Evolutionary conservation across 2,113 vertebrate species (phyloP).

Genomic region (Notechis scutatus): DNA sequence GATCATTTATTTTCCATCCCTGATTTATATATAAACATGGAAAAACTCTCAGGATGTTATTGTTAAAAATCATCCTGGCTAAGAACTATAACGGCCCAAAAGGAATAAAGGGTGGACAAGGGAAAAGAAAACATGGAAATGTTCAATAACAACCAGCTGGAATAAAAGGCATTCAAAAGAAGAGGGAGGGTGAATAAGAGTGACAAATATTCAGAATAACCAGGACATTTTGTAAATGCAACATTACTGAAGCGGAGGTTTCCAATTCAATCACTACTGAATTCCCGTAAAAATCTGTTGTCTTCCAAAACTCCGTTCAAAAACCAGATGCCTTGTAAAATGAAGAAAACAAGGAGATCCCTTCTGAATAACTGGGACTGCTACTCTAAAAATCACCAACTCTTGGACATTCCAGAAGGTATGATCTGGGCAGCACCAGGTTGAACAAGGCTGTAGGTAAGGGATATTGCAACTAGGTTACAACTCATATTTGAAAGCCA

Average conservation of each 20-base stretch:
- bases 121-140: not conserved
- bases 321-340: not conserved
- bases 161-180: not conserved
- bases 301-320: not conserved
- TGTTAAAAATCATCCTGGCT: not conserved
- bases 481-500: not conserved
- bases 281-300: not conserved
- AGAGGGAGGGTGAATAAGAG: not conserved
- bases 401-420: not conserved
- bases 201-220: not conserved
- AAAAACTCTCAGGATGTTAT: not conserved
- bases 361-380: not conserved
- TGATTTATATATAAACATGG: conserved; percentile 41
- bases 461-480: not conserved
- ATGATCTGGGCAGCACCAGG: too few relatives aligned
- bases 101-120: not conserved
- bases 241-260: not conserved
- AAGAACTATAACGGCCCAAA: not conserved
- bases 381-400: not conserved
- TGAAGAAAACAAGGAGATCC: not conserved
- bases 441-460: not conserved
- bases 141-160: not conserved
- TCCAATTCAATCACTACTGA: not conserved
- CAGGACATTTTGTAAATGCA: not conserved
- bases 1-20: conserved; percentile 20